Percentiles rank a stretch among this genome's conserved stretches.
Conservation (phyloP, 2,113 vertebrate genomes). For the Corythaixoides concolor region DNA sequence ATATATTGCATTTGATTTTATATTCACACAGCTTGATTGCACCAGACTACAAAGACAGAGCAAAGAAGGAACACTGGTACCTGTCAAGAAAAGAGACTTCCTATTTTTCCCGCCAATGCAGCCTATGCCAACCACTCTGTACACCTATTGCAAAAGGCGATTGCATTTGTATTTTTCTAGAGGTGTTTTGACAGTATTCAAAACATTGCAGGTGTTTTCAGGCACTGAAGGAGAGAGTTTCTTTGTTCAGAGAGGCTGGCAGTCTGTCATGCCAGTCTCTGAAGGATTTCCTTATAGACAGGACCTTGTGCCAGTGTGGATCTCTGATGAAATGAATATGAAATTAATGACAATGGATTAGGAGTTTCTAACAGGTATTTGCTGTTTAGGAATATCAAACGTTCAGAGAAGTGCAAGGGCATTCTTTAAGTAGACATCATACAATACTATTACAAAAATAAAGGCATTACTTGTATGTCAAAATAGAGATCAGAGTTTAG, state of each 20-base stretch:
- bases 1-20: neutral
- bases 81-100: neutral
- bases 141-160: neutral
- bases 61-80: neutral
- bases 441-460: neutral
- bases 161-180: neutral
- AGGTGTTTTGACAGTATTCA: neutral
- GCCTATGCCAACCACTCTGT: rapidly evolving
- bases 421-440: neutral
- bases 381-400: neutral
- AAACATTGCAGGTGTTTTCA: neutral
- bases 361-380: neutral
- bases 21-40: neutral
- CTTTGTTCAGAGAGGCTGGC: neutral
- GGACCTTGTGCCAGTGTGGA: neutral
- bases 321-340: neutral
- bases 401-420: neutral
- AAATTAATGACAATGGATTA: neutral
- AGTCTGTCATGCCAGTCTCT: neutral
- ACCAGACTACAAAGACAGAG: neutral
- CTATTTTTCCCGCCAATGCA: neutral
- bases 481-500: neutral
- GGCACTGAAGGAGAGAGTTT: neutral
- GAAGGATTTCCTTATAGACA: neutral
- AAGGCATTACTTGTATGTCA: neutral